Conservation (phyloP, 2,888 invertebrate species). For the Caenorhabditis parvicauda region DNA sequence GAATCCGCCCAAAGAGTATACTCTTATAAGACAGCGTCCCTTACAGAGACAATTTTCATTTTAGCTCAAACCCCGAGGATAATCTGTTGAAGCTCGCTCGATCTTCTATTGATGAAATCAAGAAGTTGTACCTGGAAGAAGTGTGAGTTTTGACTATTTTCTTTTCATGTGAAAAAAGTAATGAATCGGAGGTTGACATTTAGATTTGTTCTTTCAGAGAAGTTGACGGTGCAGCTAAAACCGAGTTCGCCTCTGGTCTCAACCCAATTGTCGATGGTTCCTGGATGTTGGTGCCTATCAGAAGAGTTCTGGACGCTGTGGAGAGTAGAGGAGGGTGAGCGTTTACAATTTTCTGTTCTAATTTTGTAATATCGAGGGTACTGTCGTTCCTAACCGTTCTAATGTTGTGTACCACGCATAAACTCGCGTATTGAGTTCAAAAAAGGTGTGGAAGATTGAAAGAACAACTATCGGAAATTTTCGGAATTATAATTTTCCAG, state of each 20-base stretch:
- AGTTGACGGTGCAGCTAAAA: slow-evolving; percentile 6
- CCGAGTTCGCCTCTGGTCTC: slow-evolving; percentile 46
- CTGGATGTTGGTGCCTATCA: slow-evolving; percentile 53
- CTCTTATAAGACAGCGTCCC: background rate
- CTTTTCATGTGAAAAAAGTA: background rate
- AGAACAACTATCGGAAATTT: background rate
- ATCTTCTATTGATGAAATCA: slow-evolving; percentile 45
- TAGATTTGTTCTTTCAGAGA: slow-evolving; percentile 8
- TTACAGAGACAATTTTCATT: background rate
- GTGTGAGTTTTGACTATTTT: slow-evolving; percentile 22
- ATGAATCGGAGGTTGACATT: background rate
- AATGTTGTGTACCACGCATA: too few species aligned
- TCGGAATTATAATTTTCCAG: slow-evolving; percentile 5
- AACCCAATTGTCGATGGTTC: slow-evolving; percentile 49
- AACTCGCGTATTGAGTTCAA: background rate
- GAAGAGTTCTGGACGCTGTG: slow-evolving; percentile 46
- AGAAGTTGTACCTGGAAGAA: slow-evolving; percentile 53
- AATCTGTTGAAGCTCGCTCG: slow-evolving; percentile 38
- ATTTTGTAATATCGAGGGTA: background rate
- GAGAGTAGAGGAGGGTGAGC: slow-evolving; percentile 15
- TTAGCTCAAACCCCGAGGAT: slow-evolving; percentile 12
- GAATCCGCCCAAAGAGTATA: slow-evolving; percentile 7
- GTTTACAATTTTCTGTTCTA: too few species aligned
- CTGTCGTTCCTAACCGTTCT: background rate
- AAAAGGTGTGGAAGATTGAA: background rate